Base-by-base conservation (phyloP, 2,888 invertebrate genomes). In the Ennomos quercinarius region DNA sequence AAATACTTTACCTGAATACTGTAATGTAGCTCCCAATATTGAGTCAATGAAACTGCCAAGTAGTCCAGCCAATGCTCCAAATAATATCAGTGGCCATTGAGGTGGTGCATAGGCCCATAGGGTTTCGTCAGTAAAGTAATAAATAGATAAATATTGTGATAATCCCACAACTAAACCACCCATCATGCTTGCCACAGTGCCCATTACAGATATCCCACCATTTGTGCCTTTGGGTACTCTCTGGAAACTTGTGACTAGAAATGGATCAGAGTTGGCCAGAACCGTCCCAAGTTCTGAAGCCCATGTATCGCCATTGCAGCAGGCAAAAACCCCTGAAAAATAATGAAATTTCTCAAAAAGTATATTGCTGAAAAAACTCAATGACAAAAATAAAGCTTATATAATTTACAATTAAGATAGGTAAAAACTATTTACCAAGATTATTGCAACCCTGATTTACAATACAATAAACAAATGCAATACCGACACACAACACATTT, bases 261-360 rank as follows among this genome's bases (percentile, higher is more conserved):
- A 91, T 5, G 98, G 97, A 63, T 96, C 94, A 0, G 93, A 86
- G 34, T 84, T 87, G 8, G 95, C 94, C 13, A 97, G 80, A 0
- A 97, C 98, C 37, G 96, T 93, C 1, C 97, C 98, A 12, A 98
- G 83, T 87, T 98, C 98, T 39, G 97, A 98, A 47, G 98, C 97
- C 96, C 97, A 97, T 0, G 98, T 98, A 77, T 98, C 98, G 0
- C 98, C 98, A 80, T 96, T 96, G 70, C 96, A 95, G 76, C 97
- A 96, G 10, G 97, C 95, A 73, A 97, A 93, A 0, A 96, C 94
- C 71, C 95, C 95, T 95, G 81, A 41, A 64, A 39, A 39, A 46
- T 34, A 36, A 49, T 71, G 61, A 38, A 6, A 27, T 4, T 4
- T 6, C 27, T 27, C 4, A 6, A 27, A 27, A 27, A 0, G 0